A percentile compares a stretch with the other conserved stretches of the same genome.
Conservation (phyloP, 2,888 invertebrate species). For the Ectemnius continuus region DNA sequence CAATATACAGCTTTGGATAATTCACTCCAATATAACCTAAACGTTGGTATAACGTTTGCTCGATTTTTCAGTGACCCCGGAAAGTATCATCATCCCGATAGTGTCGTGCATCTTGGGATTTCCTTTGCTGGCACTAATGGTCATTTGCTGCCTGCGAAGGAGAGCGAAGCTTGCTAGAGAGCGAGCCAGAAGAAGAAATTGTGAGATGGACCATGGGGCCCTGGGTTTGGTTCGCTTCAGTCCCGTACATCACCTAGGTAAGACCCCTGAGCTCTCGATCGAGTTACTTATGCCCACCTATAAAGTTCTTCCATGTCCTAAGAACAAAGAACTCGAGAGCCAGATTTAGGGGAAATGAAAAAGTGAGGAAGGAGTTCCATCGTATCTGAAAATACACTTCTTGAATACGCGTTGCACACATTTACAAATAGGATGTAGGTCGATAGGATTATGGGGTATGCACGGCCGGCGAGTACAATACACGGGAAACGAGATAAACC, state of each 20-base stretch:
- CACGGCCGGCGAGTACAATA: background rate
- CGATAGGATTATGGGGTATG: no score
- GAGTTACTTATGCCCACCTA: no score
- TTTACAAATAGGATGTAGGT: no score
- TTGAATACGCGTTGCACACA: no score
- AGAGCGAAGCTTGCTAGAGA: conserved; percentile 91
- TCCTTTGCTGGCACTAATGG: conserved; percentile 89
- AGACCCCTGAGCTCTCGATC: conserved; percentile 37
- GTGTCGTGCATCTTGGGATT: conserved; percentile 94
- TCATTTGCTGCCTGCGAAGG: conserved; percentile 91
- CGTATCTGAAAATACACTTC: no score
- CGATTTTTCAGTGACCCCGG: conserved; percentile 85
- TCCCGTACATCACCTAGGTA: conserved; percentile 86
- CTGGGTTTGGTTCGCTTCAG: conserved; percentile 89
- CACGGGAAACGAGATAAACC: conserved; percentile 45
- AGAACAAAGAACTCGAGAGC: no score
- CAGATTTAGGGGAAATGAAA: no score
- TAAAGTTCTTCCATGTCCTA: background rate
- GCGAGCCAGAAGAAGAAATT: conserved; percentile 88
- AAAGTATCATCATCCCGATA: conserved; percentile 92
- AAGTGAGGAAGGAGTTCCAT: no score
- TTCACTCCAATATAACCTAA: no score
- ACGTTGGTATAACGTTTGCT: no score
- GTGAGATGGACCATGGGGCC: conserved; percentile 90
- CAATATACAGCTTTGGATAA: no score